Percentiles rank a stretch among this genome's conserved stretches.
Conservation (phyloP, 2,113 vertebrate genomes). For the Vimba vimba region DNA sequence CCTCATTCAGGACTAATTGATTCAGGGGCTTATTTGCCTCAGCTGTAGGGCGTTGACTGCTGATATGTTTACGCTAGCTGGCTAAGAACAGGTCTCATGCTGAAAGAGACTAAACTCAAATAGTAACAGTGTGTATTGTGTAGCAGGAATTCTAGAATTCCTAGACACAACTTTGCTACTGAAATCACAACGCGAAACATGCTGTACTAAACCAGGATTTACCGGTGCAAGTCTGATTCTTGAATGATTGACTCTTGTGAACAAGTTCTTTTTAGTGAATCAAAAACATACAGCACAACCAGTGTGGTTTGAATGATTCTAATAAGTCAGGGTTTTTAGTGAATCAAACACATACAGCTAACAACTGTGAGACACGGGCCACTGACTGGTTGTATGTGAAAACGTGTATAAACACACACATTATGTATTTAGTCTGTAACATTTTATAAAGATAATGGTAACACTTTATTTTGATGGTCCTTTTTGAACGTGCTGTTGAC, state of each 20-base stretch:
- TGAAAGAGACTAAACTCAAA: slow-evolving; percentile 17
- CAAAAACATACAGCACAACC: not conserved
- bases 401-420: not conserved
- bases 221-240: not conserved
- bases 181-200: too few species aligned
- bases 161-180: too few species aligned
- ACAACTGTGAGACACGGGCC: not conserved
- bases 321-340: not conserved
- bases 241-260: not conserved
- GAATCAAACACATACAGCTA: not conserved
- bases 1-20: slow-evolving; percentile 58
- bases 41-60: slow-evolving; percentile 53
- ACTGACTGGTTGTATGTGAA: not conserved
- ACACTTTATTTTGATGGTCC: too few species aligned
- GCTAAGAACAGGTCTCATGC: slow-evolving; percentile 43
- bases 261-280: not conserved
- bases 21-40: slow-evolving; percentile 56
- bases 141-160: not conserved
- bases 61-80: slow-evolving; percentile 59
- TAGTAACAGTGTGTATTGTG: slow-evolving; percentile 10
- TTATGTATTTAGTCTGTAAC: not conserved
- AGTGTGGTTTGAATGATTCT: not conserved
- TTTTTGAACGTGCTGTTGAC: too few species aligned
- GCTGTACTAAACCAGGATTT: too few species aligned
- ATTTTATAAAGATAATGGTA: not conserved